Conservation (phyloP, 2,888 invertebrate genomes). For the Chrysotoxum bicinctum region DNA sequence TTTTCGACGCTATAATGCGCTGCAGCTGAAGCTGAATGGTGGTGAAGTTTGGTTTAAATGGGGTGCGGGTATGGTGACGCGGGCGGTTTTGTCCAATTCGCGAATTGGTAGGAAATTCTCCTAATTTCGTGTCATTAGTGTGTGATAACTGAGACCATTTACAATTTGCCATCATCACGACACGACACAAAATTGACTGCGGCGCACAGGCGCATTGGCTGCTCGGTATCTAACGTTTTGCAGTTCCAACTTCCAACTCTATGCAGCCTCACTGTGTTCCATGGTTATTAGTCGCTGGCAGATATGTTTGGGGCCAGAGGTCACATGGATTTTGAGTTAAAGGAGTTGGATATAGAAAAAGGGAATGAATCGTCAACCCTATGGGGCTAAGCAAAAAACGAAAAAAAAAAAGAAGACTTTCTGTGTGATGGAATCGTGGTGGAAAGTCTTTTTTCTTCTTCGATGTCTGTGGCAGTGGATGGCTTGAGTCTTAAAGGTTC, state of each 20-base stretch:
- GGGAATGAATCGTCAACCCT: slow-evolving; percentile 64
- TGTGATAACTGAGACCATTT: slow-evolving; percentile 81
- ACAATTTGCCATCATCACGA: slow-evolving; percentile 82
- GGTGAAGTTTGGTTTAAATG: neutral
- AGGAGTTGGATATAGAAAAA: slow-evolving; percentile 47
- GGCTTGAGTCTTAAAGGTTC: neutral
- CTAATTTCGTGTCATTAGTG: slow-evolving; percentile 81
- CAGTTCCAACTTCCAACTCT: neutral
- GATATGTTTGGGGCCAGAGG: slow-evolving; percentile 62
- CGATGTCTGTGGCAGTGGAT: neutral
- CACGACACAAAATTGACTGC: slow-evolving; percentile 76
- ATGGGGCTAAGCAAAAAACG: neutral
- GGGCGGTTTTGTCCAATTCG: slow-evolving; percentile 54
- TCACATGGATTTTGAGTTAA: slow-evolving; percentile 68
- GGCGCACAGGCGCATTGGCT: slow-evolving; percentile 14
- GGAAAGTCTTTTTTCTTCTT: slow-evolving; percentile 12
- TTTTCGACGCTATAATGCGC: neutral
- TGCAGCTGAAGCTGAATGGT: neutral
- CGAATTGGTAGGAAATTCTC: slow-evolving; percentile 74
- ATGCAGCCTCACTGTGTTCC: slow-evolving; percentile 10
- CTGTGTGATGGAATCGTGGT: slow-evolving; percentile 59
- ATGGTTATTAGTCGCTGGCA: slow-evolving; percentile 60
- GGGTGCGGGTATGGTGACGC: slow-evolving; percentile 45
- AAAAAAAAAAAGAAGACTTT: neutral
- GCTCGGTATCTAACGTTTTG: neutral